These are phyloP conservation scores for Microcebus lehilahytsara DNA, from an alignment of 2,113 vertebrate genomes.

Conservation along the genomic window DNA sequence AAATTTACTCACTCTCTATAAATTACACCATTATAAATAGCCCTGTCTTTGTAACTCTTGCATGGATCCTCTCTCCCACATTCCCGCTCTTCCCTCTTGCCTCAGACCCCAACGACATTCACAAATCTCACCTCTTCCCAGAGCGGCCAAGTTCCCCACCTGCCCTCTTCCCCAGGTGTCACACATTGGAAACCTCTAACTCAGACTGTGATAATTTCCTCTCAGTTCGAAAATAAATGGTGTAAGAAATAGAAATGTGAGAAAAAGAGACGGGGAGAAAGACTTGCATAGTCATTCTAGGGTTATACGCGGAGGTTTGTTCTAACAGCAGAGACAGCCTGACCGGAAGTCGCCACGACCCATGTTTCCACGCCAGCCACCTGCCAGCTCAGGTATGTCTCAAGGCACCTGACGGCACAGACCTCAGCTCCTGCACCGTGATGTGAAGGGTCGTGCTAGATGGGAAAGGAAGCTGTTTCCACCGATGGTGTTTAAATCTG, in stretches of 20 bases:
- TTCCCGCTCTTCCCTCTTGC: not conserved
- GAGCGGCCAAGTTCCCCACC: not conserved
- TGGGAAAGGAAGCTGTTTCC: not conserved
- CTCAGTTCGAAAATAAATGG: not conserved
- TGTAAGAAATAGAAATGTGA: not conserved
- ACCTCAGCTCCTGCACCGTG: no score
- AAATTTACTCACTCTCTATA: not conserved
- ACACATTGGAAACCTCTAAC: not conserved
- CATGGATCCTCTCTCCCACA: not conserved
- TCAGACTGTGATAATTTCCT: not conserved
- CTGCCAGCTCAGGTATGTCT: not conserved
- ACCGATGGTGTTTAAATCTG: not conserved
- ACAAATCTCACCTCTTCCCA: not conserved
- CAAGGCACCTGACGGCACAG: not conserved
- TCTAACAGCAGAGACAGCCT: not conserved
- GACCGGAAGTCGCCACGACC: not conserved
- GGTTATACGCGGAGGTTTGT: not conserved
- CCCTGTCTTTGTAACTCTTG: not conserved
- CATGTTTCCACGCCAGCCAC: not conserved
- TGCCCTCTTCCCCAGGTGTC: not conserved
- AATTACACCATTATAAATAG: not conserved
- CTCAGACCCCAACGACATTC: not conserved
- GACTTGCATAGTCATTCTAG: not conserved
- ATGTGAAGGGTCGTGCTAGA: not conserved
- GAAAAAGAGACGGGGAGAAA: not conserved